Evolutionary conservation across 2,113 vertebrate genomes (phyloP).

Genomic region (Ceyx melanurus): DNA sequence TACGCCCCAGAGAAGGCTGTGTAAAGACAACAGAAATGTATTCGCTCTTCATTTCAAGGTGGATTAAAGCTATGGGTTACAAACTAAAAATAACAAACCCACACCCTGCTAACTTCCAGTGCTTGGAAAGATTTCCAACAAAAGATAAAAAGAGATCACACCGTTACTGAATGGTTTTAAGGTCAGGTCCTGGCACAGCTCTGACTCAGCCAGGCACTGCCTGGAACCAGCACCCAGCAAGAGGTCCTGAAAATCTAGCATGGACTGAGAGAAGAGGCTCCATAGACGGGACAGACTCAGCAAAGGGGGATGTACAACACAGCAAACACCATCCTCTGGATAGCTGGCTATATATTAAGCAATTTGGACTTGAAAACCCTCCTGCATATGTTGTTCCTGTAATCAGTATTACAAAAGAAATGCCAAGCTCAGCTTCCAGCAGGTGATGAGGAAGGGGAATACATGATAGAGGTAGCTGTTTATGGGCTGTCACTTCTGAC

Average conservation of each 20-base stretch:
- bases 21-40: background rate
- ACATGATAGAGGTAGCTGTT: too few relatives aligned
- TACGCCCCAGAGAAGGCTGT: too few relatives aligned
- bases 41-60: background rate
- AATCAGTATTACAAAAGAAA: too few relatives aligned
- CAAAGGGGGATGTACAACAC: too few relatives aligned
- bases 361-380: too few relatives aligned
- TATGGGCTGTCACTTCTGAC: too few relatives aligned
- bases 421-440: too few relatives aligned
- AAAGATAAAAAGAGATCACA: background rate
- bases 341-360: too few relatives aligned
- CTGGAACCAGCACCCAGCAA: background rate
- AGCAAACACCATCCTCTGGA: too few relatives aligned
- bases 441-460: too few relatives aligned
- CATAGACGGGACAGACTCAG: too few relatives aligned
- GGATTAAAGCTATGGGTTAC: background rate
- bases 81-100: background rate
- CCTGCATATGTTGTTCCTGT: too few relatives aligned
- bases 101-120: background rate
- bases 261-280: background rate
- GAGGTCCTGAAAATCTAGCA: background rate
- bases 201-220: background rate
- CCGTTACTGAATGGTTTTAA: accelerated
- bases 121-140: background rate
- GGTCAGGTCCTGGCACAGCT: background rate